Evolutionary conservation across 2,888 invertebrate species (phyloP).

Genomic region (Eremobia ochroleuca): DNA sequence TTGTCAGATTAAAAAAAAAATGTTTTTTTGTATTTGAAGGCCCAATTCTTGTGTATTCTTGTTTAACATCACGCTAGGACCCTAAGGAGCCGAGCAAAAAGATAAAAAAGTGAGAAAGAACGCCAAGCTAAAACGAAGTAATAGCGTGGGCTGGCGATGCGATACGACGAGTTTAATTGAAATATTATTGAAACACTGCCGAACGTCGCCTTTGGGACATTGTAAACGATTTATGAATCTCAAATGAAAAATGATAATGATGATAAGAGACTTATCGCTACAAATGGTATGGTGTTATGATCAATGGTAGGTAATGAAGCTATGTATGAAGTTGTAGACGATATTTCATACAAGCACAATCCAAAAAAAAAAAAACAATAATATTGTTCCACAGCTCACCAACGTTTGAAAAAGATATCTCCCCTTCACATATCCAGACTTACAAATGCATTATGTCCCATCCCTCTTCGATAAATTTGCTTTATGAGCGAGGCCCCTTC

Average conservation of each 20-base stretch:
- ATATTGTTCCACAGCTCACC: neutral
- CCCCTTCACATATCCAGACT: conserved; percentile 39
- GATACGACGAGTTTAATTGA: neutral
- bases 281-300: neutral
- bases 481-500: conserved; percentile 54
- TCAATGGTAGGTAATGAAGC: neutral
- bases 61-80: neutral
- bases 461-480: conserved; percentile 63
- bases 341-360: neutral
- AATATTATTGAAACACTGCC: neutral
- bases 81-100: neutral
- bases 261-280: neutral
- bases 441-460: conserved; percentile 52
- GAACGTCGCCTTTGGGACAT: neutral
- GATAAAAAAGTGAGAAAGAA: neutral
- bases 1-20: neutral
- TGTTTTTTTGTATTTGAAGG: neutral
- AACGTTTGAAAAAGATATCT: conserved; percentile 14
- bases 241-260: too few species aligned
- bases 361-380: neutral
- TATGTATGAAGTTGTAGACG: neutral
- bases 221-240: too few species aligned
- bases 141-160: neutral
- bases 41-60: too few species aligned
- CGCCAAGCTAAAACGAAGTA: neutral